Percentiles rank a stretch among this genome's conserved stretches.
phyloP scores from a whole-genome alignment of 2,113 vertebrate species.

The Coptodon bakossiorum region DNA sequence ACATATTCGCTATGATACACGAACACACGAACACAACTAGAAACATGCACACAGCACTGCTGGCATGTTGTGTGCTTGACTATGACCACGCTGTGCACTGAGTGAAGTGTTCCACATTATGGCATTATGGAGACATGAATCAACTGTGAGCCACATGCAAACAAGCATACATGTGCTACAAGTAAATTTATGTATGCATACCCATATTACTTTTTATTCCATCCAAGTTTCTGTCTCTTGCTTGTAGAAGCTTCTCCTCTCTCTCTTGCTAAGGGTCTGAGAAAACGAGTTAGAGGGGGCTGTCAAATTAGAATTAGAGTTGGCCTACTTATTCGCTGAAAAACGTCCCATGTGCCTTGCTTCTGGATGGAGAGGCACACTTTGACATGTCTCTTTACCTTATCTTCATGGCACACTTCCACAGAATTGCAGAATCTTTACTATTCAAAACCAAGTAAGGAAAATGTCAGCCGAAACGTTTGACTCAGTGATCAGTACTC shows the following conservation, averaged over 20 bases:
- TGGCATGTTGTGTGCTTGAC: neutral
- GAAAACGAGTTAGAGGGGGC: slow-evolving; percentile 12
- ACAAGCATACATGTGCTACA: neutral
- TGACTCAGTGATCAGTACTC: neutral
- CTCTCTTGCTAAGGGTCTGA: neutral
- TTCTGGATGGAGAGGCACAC: slow-evolving; percentile 35
- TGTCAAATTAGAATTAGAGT: slow-evolving; percentile 57
- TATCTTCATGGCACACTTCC: slow-evolving; percentile 22
- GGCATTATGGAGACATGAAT: neutral
- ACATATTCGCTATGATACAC: neutral
- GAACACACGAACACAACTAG: neutral
- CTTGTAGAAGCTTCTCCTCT: neutral
- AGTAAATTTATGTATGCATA: neutral
- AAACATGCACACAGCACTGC: neutral
- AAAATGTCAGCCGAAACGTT: neutral
- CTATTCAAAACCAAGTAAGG: neutral
- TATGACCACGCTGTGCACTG: neutral
- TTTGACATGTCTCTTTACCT: slow-evolving; percentile 19
- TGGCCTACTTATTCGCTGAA: slow-evolving; percentile 56
- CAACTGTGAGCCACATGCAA: neutral
- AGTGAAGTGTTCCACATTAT: neutral
- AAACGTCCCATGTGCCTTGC: slow-evolving; percentile 15
- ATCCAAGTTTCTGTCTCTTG: neutral
- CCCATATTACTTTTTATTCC: neutral
- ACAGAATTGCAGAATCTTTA: slow-evolving; percentile 3